phyloP scores from a whole-genome alignment of 1,140 invertebrate species.

The Ruditapes philippinarum region DNA sequence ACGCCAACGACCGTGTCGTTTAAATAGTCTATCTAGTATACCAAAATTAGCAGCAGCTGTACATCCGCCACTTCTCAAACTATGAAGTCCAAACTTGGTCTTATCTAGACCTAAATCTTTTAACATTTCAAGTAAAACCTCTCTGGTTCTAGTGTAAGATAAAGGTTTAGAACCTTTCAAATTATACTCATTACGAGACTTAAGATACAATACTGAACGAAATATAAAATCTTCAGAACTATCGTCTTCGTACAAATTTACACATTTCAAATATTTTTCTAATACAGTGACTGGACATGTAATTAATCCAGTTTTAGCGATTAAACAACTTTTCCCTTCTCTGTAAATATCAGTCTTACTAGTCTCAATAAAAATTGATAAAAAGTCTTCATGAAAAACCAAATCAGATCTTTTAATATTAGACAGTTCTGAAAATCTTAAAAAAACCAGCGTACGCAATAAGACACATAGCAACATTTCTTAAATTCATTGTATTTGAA shows the following conservation, averaged over 20 bases:
- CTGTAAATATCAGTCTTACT: background rate
- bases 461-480: conserved; percentile 45
- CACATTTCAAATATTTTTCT: background rate
- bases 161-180: background rate
- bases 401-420: conserved; percentile 34
- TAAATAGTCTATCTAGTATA: background rate
- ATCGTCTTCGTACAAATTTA: background rate
- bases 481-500: background rate
- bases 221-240: background rate
- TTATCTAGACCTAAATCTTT: too few relatives aligned
- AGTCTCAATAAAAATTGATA: background rate
- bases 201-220: too few relatives aligned
- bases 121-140: too few relatives aligned
- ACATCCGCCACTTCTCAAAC: too few relatives aligned
- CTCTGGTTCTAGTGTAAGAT: background rate
- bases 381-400: conserved; percentile 28
- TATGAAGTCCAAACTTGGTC: too few relatives aligned
- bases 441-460: conserved; percentile 42
- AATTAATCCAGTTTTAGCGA: background rate
- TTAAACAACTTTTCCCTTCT: background rate
- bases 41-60: background rate
- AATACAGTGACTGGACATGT: background rate
- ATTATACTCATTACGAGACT: background rate
- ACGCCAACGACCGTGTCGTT: background rate
- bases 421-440: background rate